Evolutionary conservation across 2,113 vertebrate genomes (phyloP), one percentile per base, ranked within the genome.

Genomic region (Lota lota): DNA sequence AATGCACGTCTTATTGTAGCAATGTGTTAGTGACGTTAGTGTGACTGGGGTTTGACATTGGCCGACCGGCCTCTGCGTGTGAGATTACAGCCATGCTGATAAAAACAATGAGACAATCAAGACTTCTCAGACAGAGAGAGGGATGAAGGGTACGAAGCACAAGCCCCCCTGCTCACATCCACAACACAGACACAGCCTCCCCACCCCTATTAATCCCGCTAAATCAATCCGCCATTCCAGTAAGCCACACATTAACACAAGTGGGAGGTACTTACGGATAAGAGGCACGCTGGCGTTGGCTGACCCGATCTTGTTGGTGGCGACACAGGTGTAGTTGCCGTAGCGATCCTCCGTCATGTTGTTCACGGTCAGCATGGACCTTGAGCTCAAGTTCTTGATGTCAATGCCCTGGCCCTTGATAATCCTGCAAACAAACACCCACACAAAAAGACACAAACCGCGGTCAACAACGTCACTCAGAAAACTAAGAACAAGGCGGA

Each of bases 341-440:
- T 98, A 99, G 87, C 96, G 96, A 87, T 98, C 97, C 89, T 98
- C 95, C 86, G 97, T 99, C 93, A 99, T 95, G 79, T 99, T 99
- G 90, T 87, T 96, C 82, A 99, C 93, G 73, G 95, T 96, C 82
- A 99, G 96, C 83, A 99, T 87, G 80, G 97, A 99, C 94, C 96
- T 97, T 79, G 96, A 94, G 86, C 92, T 98, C 84, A 94, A 94
- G 87, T 91, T 99, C 90, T 97, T 95, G 93, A 99, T 98, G 76
- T 94, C 91, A 75, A 98, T 97, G 81, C 96, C 96, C 89, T 97
- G 94, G 66, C 96, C 95, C 86, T 93, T 98, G 87, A 93, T 91
- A 90, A 99, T 93, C 92, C 97, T 99, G 85, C 76, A 90, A 4
- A 47, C 40, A 47, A 10, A 14, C 40, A 47, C 40, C 7, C 40